A percentile compares a stretch with the other conserved stretches of the same genome.
Evolutionary conservation across 2,888 invertebrate species (phyloP).

Genomic region (Miltochrista miniata): DNA sequence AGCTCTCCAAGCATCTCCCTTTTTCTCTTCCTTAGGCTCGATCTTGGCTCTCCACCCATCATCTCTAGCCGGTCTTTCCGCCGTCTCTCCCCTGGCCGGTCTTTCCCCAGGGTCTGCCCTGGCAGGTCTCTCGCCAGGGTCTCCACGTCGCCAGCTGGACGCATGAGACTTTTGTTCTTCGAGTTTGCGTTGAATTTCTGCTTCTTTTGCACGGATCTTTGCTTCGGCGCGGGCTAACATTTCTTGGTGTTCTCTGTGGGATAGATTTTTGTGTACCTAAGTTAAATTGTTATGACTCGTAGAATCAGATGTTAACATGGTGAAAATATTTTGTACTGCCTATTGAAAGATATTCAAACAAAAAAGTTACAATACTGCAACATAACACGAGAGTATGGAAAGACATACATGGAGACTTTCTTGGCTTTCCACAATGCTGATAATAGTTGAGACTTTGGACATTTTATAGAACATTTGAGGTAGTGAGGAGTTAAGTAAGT

Average conservation of each 20-base stretch:
- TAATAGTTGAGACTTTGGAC: too few relatives aligned
- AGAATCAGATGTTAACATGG: too few relatives aligned
- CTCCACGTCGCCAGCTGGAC: slow-evolving; percentile 59
- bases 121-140: slow-evolving; percentile 4
- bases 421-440: too few relatives aligned
- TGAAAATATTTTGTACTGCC: too few relatives aligned
- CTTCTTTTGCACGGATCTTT: slow-evolving; percentile 87
- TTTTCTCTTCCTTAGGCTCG: slow-evolving; percentile 34
- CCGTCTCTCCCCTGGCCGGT: background rate
- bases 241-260: slow-evolving; percentile 87
- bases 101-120: background rate
- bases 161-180: slow-evolving; percentile 61
- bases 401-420: too few relatives aligned
- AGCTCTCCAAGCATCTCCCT: slow-evolving; percentile 29
- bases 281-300: too few relatives aligned
- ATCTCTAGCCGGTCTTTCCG: slow-evolving; percentile 8
- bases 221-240: slow-evolving; percentile 86
- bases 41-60: slow-evolving; percentile 33
- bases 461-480: too few relatives aligned
- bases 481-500: too few relatives aligned
- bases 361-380: too few relatives aligned
- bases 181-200: slow-evolving; percentile 87
- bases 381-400: too few relatives aligned
- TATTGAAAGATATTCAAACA: too few relatives aligned
- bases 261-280: too few relatives aligned